Evolutionary conservation across 2,797 vertebrate genomes (phyloP).

Genomic region (Clarias fuscus): DNA sequence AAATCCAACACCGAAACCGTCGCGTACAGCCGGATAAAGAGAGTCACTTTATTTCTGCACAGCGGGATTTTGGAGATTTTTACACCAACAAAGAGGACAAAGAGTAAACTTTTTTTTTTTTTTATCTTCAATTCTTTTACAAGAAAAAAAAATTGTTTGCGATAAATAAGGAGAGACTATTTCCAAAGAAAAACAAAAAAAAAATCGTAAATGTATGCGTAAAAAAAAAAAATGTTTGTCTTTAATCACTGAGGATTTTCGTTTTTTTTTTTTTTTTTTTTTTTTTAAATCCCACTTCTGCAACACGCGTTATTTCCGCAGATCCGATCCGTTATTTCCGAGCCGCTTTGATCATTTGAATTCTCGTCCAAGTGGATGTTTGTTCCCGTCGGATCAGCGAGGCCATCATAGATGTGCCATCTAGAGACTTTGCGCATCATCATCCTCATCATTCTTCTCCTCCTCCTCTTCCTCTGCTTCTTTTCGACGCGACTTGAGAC

Average conservation of each 20-base stretch:
- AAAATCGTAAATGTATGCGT: not conserved
- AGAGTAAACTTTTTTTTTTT: constrained; percentile 62
- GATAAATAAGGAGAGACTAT: constrained; percentile 56
- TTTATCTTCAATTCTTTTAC: constrained; percentile 22
- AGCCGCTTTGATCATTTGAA: not conserved
- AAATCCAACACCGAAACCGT: constrained; percentile 65
- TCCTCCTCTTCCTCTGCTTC: constrained; percentile 47
- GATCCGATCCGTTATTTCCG: constrained; percentile 27
- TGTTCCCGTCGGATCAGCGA: constrained; percentile 16
- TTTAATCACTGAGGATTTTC: constrained; percentile 37
- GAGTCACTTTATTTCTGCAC: constrained; percentile 44
- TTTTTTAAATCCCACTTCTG: constrained; percentile 8
- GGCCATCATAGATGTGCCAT: constrained; percentile 68
- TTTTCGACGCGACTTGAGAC: constrained; percentile 67
- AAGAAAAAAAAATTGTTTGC: constrained; percentile 51
- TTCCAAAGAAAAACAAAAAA: not conserved
- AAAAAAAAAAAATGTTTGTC: constrained; percentile 28
- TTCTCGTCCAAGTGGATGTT: constrained; percentile 15
- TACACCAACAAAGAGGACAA: constrained; percentile 52
- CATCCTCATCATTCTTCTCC: constrained; percentile 48
- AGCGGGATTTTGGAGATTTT: constrained; percentile 65
- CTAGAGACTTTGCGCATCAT: constrained; percentile 67
- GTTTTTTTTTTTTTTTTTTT: too few species aligned
- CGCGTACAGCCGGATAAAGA: constrained; percentile 47
- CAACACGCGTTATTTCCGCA: constrained; percentile 34